Base-by-base conservation (phyloP, 64 coral and sea anemone species). In the Cladopsammia gracilis region DNA sequence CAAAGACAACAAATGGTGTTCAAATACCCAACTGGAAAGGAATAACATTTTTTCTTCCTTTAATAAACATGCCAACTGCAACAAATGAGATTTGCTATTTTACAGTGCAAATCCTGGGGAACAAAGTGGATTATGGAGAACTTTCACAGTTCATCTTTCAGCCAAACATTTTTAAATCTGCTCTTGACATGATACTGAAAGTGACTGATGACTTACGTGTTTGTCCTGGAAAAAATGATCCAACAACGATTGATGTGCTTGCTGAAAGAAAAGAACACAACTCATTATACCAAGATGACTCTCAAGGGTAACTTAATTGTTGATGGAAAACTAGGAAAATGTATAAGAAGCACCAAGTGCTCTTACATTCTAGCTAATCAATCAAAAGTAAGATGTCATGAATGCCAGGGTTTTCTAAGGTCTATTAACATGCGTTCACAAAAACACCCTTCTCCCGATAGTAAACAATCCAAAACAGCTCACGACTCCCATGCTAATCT, bases 1-100 rank as follows among this genome's bases (percentile, higher is more conserved):
- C 7, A 60, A 64, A 44, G 11, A 67, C 14, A 16, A 61, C 52
- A 26, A 85, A 92, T 7, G 68, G 70, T 18, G 73, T 85, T 50
- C 78, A 81, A 25, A 81, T 70, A 75, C 23, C 72, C 6, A 50
- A 85, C 48, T 92, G 90, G 70, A 81, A 85, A 49, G 79, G 85
- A 83, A 75, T 92, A 7, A 73, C 70, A 43, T 69, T 87, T 51
- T 84, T 92, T 0, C 47, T 84, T 47, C 58, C 58, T 19, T 54
- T 54, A 53, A 53, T 5, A 6, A 54, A 6, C 6, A 6, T 11
- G 11, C 6, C 1, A 8, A 54, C 52, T 25, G 6, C 66, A 69
- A 10, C 20, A 69, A 69, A 69, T 25, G 66, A 69, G 12, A 52
- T 69, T 23, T 64, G 24, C 10, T 44, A 67, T 44, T 85, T 85